Evolutionary conservation across 2,797 vertebrate genomes (phyloP).

Genomic region (Malurus leucopterus): DNA sequence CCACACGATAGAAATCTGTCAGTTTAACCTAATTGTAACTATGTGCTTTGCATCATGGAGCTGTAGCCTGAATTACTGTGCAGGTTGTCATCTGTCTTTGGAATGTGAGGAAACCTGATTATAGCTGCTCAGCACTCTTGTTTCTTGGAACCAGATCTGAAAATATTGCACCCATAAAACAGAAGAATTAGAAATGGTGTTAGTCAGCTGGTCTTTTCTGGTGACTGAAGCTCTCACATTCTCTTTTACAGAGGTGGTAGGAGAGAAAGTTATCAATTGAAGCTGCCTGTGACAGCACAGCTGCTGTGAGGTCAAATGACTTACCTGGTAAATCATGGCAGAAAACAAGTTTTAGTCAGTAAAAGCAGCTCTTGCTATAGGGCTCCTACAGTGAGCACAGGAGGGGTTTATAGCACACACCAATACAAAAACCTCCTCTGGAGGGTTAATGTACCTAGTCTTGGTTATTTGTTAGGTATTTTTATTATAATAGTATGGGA

Average conservation of each 20-base stretch:
- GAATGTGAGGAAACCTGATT: neutral
- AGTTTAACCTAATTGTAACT: neutral
- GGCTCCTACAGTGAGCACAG: neutral
- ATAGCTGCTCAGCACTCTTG: neutral
- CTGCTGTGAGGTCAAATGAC: neutral
- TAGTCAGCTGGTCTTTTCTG: neutral
- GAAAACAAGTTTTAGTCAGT: neutral
- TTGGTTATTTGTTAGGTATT: neutral
- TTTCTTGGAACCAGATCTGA: neutral
- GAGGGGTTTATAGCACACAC: neutral
- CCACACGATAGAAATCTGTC: neutral
- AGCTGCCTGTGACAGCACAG: neutral
- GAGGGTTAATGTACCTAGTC: neutral
- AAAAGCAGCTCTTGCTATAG: neutral
- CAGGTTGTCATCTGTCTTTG: neutral
- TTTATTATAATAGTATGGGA: neutral
- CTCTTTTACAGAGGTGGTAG: neutral
- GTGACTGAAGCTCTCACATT: neutral
- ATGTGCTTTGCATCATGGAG: neutral
- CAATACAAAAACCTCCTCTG: neutral
- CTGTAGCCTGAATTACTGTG: neutral
- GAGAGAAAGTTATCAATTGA: neutral
- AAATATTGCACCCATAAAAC: neutral
- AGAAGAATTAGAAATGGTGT: neutral
- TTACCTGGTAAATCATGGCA: neutral